Evolutionary conservation across 2,113 vertebrate genomes (phyloP).

Genomic region (Oreotrochilus melanogaster): DNA sequence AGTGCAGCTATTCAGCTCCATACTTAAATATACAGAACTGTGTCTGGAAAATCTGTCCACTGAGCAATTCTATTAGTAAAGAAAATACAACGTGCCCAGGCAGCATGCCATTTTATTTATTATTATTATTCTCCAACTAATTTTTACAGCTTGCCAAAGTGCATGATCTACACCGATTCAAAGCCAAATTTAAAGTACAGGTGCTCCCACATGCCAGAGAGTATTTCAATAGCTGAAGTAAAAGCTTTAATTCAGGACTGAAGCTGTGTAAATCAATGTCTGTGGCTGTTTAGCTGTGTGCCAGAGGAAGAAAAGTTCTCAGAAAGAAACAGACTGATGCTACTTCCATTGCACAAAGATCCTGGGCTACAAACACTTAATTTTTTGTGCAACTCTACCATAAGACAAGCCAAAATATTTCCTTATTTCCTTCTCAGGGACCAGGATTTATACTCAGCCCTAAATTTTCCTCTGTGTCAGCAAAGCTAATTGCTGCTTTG

Average conservation of each 20-base stretch:
- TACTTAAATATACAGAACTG: not conserved
- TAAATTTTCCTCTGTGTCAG: not conserved
- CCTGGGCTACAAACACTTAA: not conserved
- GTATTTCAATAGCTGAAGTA: not conserved
- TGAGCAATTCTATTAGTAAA: not conserved
- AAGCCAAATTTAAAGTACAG: not conserved
- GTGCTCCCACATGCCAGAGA: not conserved
- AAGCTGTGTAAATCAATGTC: not conserved
- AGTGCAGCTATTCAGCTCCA: conserved; percentile 26
- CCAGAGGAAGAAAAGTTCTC: not conserved
- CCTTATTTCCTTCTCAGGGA: not conserved
- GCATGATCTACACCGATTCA: not conserved
- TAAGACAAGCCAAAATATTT: not conserved
- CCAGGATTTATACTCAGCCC: not conserved
- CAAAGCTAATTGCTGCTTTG: not conserved
- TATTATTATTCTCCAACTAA: not conserved
- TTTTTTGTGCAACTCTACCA: not conserved
- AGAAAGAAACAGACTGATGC: not conserved
- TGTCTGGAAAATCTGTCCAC: conserved; percentile 28
- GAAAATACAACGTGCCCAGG: not conserved
- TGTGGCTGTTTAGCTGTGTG: not conserved
- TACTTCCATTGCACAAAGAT: not conserved
- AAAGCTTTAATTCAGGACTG: not conserved
- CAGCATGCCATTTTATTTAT: not conserved
- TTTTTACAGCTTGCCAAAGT: not conserved